phyloP scores from a whole-genome alignment of 2,797 vertebrate genomes.

The Phalanger gymnotis region DNA sequence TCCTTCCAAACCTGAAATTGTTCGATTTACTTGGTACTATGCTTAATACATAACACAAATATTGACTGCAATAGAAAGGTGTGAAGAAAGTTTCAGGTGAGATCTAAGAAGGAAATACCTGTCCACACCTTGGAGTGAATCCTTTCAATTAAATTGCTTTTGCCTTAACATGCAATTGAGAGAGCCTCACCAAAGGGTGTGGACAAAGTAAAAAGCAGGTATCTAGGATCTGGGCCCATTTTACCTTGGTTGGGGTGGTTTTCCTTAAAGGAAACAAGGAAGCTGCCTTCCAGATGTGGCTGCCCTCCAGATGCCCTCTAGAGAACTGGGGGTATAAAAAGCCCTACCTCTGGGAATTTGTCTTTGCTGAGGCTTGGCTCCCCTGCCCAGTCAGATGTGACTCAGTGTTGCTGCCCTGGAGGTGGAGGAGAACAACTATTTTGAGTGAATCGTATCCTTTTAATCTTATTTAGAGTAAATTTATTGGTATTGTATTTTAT shows the following conservation, averaged over 20 bases:
- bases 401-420: background rate
- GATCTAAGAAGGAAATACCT: background rate
- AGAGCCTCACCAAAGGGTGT: background rate
- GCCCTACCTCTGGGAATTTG: background rate
- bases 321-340: background rate
- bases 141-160: background rate
- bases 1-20: background rate
- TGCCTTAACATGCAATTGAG: background rate
- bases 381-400: background rate
- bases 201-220: background rate
- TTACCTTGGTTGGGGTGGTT: background rate
- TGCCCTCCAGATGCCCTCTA: too few relatives aligned
- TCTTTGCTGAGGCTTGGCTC: background rate
- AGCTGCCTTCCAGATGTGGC: background rate
- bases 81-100: background rate
- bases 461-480: background rate
- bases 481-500: background rate
- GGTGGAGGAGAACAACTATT: too few relatives aligned
- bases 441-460: too few relatives aligned
- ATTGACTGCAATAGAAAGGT: background rate
- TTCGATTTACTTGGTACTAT: background rate
- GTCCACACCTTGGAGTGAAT: background rate
- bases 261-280: background rate
- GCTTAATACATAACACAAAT: background rate
- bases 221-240: background rate